Evolutionary conservation across 1,140 invertebrate species (phyloP).

Genomic region (Macrocentrus cingulum): DNA sequence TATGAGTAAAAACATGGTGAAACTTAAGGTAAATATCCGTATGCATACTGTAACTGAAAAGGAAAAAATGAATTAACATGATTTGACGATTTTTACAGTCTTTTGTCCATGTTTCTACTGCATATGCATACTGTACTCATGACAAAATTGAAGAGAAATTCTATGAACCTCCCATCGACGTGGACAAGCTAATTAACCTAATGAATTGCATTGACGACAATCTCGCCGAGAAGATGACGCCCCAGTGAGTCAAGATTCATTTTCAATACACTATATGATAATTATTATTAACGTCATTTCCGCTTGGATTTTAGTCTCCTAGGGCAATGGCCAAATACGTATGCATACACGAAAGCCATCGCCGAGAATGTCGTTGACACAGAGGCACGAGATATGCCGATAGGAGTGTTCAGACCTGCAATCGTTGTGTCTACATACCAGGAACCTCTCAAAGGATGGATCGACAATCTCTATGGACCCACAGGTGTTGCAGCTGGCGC

Average conservation of each 20-base stretch:
- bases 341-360: conserved; percentile 72
- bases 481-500: conserved; percentile 75
- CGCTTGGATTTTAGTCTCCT: conserved; percentile 52
- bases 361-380: conserved; percentile 65
- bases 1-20: conserved; percentile 68
- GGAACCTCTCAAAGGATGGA: conserved; percentile 68
- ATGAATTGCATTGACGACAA: conserved; percentile 69
- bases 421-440: conserved; percentile 65
- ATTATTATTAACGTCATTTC: neutral
- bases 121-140: conserved; percentile 64
- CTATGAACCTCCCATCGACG: conserved; percentile 60
- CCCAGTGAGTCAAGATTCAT: conserved; percentile 58
- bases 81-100: conserved; percentile 53
- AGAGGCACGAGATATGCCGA: conserved; percentile 62
- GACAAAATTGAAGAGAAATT: conserved; percentile 62
- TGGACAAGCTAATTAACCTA: conserved; percentile 65
- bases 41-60: conserved; percentile 32
- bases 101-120: conserved; percentile 67
- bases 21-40: conserved; percentile 62
- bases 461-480: conserved; percentile 91
- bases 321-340: conserved; percentile 69
- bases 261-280: neutral
- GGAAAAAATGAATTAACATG: neutral
- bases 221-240: conserved; percentile 66
- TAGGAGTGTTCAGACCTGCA: conserved; percentile 78